These are phyloP conservation scores for Meiosimyza decipiens DNA, from an alignment of 2,888 invertebrate genomes.

Conservation along the genomic window DNA sequence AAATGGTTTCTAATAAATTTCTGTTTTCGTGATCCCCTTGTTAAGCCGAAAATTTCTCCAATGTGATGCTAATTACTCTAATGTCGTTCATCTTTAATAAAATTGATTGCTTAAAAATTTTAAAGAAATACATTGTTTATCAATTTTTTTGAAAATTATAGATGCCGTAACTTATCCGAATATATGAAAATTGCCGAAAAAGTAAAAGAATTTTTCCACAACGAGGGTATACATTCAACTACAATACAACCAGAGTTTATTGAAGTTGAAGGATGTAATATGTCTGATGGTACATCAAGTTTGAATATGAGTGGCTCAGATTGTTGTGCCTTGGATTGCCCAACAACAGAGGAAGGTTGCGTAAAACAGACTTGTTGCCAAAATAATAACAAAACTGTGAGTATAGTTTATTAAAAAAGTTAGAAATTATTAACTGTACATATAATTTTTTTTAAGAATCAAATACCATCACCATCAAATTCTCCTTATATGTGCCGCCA, in stretches of 20 bases:
- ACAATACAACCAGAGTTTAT: conserved; percentile 99
- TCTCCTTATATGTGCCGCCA: conserved; percentile 87
- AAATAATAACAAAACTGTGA: conserved; percentile 65
- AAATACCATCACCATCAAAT: conserved; percentile 79
- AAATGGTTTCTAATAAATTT: too few relatives aligned
- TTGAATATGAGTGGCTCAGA: conserved; percentile 70
- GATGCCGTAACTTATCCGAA: conserved; percentile 92
- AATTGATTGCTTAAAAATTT: neutral
- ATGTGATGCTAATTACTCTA: too few relatives aligned
- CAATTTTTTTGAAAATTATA: conserved; percentile 67
- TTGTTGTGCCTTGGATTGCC: conserved; percentile 87
- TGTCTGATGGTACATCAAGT: conserved; percentile 67
- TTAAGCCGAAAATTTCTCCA: too few relatives aligned
- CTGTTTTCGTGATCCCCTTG: too few relatives aligned
- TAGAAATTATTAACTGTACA: neutral
- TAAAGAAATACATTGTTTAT: neutral
- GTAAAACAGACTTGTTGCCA: conserved; percentile 87
- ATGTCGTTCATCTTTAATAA: neutral
- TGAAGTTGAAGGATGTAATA: conserved; percentile 74
- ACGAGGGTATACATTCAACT: conserved; percentile 98
- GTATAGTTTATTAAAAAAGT: conserved; percentile 13
- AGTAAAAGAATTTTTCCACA: conserved; percentile 97
- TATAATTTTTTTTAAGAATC: conserved; percentile 58
- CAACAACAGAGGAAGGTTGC: conserved; percentile 84
- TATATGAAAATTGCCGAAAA: conserved; percentile 98